phyloP scores from a whole-genome alignment of 2,797 vertebrate genomes.

The Anas bahamensis region DNA sequence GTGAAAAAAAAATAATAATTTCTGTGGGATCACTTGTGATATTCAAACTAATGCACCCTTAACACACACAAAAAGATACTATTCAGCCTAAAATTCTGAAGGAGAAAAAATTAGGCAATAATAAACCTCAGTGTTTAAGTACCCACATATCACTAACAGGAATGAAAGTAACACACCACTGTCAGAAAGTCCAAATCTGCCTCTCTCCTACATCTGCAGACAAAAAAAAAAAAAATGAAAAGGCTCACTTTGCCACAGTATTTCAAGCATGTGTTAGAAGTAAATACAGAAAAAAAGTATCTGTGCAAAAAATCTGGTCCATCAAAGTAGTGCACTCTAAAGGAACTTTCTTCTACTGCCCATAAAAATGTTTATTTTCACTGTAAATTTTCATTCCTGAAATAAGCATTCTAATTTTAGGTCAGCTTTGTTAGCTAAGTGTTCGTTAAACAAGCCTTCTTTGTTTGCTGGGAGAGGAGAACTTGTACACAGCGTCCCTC shows the following conservation, averaged over 20 bases:
- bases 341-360: neutral
- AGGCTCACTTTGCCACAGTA: neutral
- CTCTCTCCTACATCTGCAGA: neutral
- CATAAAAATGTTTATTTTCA: conserved; percentile 23
- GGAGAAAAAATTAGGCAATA: neutral
- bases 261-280: conserved; percentile 18
- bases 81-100: neutral
- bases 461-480: conserved; percentile 19
- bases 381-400: neutral
- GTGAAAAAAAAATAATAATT: neutral
- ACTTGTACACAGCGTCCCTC: neutral
- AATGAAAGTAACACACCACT: neutral
- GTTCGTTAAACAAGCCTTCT: neutral
- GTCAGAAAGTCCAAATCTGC: neutral
- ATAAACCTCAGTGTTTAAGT: neutral
- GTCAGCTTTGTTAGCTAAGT: neutral
- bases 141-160: neutral
- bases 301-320: neutral
- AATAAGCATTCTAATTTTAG: conserved; percentile 10
- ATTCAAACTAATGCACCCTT: neutral
- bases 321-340: neutral
- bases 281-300: neutral
- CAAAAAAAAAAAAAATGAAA: neutral
- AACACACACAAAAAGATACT: neutral
- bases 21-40: neutral